Percentiles rank a stretch among this genome's conserved stretches.
These are phyloP conservation scores for Craterocephalus amniculus DNA, from an alignment of 2,797 vertebrate species.

Conservation along the genomic window DNA sequence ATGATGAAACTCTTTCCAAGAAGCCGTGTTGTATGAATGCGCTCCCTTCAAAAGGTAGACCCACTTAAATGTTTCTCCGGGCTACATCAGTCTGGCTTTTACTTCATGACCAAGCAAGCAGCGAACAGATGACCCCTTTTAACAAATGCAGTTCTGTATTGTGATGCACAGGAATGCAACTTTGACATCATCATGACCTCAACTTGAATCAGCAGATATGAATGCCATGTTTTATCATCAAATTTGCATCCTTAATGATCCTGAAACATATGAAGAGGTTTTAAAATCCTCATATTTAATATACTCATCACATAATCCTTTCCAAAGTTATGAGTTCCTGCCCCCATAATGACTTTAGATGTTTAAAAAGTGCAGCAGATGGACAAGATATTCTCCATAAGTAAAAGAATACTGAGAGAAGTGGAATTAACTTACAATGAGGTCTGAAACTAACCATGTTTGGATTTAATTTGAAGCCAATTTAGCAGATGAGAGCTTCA, in stretches of 20 bases:
- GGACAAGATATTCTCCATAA: conserved; percentile 10
- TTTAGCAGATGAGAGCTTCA: conserved; percentile 17
- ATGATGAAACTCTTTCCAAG: conserved; percentile 29
- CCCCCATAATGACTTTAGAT: not conserved
- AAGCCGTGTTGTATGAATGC: conserved; percentile 47
- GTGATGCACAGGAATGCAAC: conserved; percentile 24
- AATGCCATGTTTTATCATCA: not conserved
- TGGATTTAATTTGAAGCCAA: conserved; percentile 13
- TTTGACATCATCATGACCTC: conserved; percentile 49
- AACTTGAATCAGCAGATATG: conserved; percentile 40
- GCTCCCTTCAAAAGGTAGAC: conserved; percentile 43
- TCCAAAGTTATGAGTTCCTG: not conserved
- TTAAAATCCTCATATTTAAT: not conserved
- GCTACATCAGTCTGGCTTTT: conserved; percentile 38
- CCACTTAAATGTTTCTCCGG: conserved; percentile 32
- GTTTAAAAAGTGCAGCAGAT: not conserved
- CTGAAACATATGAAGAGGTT: not conserved
- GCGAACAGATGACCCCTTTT: conserved; percentile 37
- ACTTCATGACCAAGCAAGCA: conserved; percentile 39
- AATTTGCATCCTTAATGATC: not conserved
- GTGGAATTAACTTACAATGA: not conserved
- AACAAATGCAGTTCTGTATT: conserved; percentile 65
- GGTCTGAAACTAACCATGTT: conserved; percentile 1
- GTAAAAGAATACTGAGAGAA: not conserved
- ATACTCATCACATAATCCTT: conserved; percentile 15